These are phyloP conservation scores for Beaufortia kweichowensis DNA, from an alignment of 2,113 vertebrate genomes.

Conservation along the genomic window DNA sequence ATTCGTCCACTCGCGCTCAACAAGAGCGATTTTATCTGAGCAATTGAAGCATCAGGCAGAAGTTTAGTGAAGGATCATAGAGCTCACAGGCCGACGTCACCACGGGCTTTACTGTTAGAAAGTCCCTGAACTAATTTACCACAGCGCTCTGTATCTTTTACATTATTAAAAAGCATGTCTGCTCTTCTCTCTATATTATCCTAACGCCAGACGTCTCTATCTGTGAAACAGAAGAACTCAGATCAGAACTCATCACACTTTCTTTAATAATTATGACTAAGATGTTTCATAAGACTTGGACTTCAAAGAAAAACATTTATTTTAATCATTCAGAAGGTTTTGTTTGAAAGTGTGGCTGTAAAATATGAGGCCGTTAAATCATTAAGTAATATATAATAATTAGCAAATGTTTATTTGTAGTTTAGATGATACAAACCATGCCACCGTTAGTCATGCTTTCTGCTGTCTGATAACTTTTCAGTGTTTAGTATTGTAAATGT, in stretches of 20 bases:
- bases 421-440: conserved; percentile 58
- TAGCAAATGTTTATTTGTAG: too few species aligned
- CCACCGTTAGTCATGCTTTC: too few species aligned
- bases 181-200: conserved; percentile 58
- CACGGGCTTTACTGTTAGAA: too few species aligned
- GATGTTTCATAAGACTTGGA: conserved; percentile 14
- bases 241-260: conserved; percentile 57
- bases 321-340: neutral
- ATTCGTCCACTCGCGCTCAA: conserved; percentile 30
- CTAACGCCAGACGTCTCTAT: conserved; percentile 47
- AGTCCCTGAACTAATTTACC: conserved; percentile 60
- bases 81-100: conserved; percentile 39
- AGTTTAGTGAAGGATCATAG: conserved; percentile 31
- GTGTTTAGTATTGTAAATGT: too few species aligned
- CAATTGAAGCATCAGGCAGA: conserved; percentile 36
- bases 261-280: conserved; percentile 5
- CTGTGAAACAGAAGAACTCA: conserved; percentile 61
- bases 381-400: too few species aligned
- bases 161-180: conserved; percentile 66
- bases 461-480: too few species aligned
- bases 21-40: conserved; percentile 31
- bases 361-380: neutral
- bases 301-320: conserved; percentile 20
- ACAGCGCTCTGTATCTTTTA: conserved; percentile 54
- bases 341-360: neutral